phyloP scores from a whole-genome alignment of 2,888 invertebrate species.

The Anoplius nigerrimus region DNA sequence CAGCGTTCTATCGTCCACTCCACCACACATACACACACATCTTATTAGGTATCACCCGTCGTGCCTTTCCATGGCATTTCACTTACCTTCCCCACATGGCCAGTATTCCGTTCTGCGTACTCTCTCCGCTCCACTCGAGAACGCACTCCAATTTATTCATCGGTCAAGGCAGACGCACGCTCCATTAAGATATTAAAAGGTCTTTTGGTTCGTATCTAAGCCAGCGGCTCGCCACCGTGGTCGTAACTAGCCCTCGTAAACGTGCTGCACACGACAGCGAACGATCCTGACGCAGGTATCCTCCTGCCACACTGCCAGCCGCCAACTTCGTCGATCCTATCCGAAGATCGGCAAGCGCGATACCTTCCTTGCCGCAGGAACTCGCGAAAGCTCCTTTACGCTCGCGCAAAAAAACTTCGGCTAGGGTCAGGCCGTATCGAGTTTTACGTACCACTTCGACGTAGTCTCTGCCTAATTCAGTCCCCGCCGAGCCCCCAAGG shows the following conservation, averaged over 20 bases:
- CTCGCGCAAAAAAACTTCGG: no score
- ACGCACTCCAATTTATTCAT: constrained; percentile 31
- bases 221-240: constrained; percentile 3
- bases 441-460: no score
- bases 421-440: no score
- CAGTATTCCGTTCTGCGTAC: not conserved
- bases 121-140: constrained; percentile 13
- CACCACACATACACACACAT: no score
- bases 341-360: not conserved
- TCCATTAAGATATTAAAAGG: constrained; percentile 44
- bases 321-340: not conserved
- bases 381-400: not conserved
- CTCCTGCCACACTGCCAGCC: not conserved
- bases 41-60: no score
- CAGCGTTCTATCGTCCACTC: no score
- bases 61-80: not conserved
- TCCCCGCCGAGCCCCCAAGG: no score
- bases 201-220: constrained; percentile 19
- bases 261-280: not conserved
- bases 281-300: not conserved
- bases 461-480: no score
- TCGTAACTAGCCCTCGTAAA: constrained; percentile 12
- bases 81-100: not conserved
- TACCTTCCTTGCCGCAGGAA: not conserved
- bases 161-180: constrained; percentile 11